These are phyloP conservation scores for Antennarius striatus DNA, from an alignment of 2,113 vertebrate genomes.

Conservation along the genomic window DNA sequence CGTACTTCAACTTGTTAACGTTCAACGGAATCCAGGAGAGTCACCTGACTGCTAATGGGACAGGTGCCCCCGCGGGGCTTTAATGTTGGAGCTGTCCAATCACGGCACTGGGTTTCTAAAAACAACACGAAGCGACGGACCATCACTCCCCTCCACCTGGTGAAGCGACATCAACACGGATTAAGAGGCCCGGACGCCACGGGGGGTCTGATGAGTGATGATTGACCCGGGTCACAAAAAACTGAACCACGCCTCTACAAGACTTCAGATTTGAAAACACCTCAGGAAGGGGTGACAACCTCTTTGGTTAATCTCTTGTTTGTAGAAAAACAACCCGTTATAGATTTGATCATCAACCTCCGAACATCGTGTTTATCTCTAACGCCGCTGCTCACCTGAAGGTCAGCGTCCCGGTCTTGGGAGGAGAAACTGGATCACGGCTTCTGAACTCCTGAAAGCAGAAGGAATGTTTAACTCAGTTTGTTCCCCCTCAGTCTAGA, in stretches of 20 bases:
- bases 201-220: conserved; percentile 58
- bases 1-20: conserved; percentile 53
- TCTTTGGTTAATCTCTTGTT: no score
- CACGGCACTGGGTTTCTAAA: conserved; percentile 16
- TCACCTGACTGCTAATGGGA: conserved; percentile 37
- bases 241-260: no score
- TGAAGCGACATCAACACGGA: conserved; percentile 52
- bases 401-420: conserved; percentile 42
- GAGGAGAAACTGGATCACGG: conserved; percentile 39
- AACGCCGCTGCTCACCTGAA: conserved; percentile 63
- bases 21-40: conserved; percentile 34
- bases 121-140: conserved; percentile 23
- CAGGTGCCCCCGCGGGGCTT: conserved; percentile 10
- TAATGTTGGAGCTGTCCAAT: conserved; percentile 25
- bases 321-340: no score
- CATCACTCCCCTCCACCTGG: conserved; percentile 10
- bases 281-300: no score
- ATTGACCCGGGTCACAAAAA: conserved; percentile 47
- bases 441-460: conserved; percentile 71
- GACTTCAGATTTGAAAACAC: no score
- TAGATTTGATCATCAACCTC: no score
- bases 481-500: conserved; percentile 50
- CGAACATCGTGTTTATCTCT: no score
- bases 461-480: conserved; percentile 60
- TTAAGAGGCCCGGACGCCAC: conserved; percentile 53